These are phyloP conservation scores for Brachyhypopomus occidentalis DNA, from an alignment of 2,113 vertebrate species.

Conservation along the genomic window DNA sequence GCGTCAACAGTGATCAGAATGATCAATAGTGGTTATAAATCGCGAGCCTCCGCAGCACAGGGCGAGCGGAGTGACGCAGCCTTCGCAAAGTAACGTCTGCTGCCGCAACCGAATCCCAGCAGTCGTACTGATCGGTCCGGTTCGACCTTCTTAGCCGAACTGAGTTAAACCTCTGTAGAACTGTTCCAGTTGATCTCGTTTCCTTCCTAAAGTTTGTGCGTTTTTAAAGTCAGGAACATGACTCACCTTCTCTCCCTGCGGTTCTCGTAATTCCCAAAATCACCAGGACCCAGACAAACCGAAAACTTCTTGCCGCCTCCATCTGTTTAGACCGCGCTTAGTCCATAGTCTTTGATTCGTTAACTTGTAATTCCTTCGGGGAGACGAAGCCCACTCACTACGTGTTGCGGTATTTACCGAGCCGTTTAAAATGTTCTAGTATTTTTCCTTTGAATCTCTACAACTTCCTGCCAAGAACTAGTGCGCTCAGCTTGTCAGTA, in stretches of 20 bases:
- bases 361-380: neutral
- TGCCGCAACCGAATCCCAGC: neutral
- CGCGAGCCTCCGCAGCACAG: no score
- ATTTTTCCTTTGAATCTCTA: conserved; percentile 36
- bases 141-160: no score
- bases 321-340: conserved; percentile 66
- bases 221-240: conserved; percentile 16
- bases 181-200: no score
- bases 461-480: conserved; percentile 55
- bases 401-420: neutral
- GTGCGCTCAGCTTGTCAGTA: conserved; percentile 34
- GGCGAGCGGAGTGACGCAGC: no score
- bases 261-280: conserved; percentile 67
- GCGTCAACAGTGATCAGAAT: no score
- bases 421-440: neutral
- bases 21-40: no score
- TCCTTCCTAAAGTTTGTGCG: neutral
- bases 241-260: conserved; percentile 77
- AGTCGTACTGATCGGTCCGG: no score
- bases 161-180: no score
- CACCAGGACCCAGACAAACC: conserved; percentile 70
- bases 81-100: neutral
- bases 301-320: conserved; percentile 76
- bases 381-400: neutral
- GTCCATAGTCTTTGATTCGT: conserved; percentile 63